phyloP scores from a whole-genome alignment of 2,797 vertebrate genomes.

The Artibeus jamaicensis region DNA sequence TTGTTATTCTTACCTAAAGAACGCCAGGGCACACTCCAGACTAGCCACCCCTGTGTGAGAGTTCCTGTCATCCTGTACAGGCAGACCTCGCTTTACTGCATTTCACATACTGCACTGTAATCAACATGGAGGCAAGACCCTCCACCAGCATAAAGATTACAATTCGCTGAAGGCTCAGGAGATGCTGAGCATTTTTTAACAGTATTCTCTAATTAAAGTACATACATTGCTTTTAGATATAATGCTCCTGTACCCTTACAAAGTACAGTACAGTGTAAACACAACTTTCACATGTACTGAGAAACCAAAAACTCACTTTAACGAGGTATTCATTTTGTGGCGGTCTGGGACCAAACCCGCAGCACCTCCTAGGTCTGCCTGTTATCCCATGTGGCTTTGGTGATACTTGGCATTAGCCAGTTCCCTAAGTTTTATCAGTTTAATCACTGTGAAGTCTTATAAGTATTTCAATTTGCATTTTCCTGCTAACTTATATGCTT shows the following conservation, averaged over 20 bases:
- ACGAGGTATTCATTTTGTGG: accelerated
- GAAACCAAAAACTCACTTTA: neutral
- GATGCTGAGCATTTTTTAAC: neutral
- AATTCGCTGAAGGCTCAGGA: neutral
- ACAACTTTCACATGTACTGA: neutral
- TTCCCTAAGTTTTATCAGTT: neutral
- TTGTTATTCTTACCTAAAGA: neutral
- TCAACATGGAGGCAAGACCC: neutral
- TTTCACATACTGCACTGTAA: neutral
- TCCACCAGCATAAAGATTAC: neutral
- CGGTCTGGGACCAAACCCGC: neutral
- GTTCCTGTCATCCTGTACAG: neutral
- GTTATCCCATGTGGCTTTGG: neutral
- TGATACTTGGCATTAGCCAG: neutral
- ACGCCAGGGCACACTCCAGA: neutral
- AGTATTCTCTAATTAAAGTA: neutral
- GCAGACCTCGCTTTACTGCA: neutral
- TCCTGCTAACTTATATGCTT: neutral
- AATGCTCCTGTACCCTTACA: neutral
- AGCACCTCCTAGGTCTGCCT: neutral
- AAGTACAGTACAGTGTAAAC: neutral
- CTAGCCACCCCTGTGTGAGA: neutral
- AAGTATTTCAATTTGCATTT: neutral
- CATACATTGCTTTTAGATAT: neutral
- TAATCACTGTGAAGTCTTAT: neutral